phyloP scores from a whole-genome alignment of 35 echinoderm and acorn worm species.

The Apostichopus japonicus region DNA sequence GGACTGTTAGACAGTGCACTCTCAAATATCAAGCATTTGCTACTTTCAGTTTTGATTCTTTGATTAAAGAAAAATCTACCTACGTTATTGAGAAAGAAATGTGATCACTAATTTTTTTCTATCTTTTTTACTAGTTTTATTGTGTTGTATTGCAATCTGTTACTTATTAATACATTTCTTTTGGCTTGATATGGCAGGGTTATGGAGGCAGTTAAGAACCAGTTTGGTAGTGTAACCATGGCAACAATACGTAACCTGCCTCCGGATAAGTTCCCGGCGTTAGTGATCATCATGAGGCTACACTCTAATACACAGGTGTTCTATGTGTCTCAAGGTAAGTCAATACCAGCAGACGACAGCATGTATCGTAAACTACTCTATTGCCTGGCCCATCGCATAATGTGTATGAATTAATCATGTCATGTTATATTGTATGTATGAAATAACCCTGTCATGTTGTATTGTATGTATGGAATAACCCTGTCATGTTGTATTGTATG shows the following conservation, averaged over 20 bases:
- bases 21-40: not conserved
- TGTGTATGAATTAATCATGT: too few relatives aligned
- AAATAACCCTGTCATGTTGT: too few relatives aligned
- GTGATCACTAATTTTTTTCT: not conserved
- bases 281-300: slow-evolving; percentile 80
- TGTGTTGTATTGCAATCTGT: not conserved
- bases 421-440: too few relatives aligned
- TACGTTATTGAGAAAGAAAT: not conserved
- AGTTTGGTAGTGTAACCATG: slow-evolving; percentile 93
- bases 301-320: slow-evolving; percentile 83
- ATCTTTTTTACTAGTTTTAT: not conserved
- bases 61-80: too few relatives aligned
- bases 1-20: too few relatives aligned
- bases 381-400: too few relatives aligned
- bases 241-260: slow-evolving; percentile 82
- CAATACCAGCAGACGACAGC: too few relatives aligned
- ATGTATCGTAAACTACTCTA: too few relatives aligned
- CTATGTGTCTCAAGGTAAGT: not conserved
- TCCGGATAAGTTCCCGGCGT: slow-evolving; percentile 82
- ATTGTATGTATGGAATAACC: too few relatives aligned
- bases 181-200: slow-evolving; percentile 64
- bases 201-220: slow-evolving; percentile 74
- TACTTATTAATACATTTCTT: not conserved
- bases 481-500: too few relatives aligned
- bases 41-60: not conserved